Conservation (phyloP, 2,888 invertebrate genomes). For the Xylophagus ater region DNA sequence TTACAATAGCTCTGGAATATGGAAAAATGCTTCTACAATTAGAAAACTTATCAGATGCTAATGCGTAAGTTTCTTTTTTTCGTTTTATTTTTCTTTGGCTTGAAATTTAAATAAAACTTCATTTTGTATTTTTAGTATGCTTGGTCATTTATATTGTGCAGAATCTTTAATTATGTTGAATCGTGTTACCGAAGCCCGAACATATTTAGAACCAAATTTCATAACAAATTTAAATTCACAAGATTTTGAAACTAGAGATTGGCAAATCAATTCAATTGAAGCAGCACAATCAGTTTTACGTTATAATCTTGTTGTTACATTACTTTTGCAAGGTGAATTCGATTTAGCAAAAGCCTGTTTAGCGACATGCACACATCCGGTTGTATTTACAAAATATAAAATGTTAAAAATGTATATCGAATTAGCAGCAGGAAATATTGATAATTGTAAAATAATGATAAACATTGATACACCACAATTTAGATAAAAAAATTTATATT, state of each 20-base stretch:
- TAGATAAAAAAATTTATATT: no score
- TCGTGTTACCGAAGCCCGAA: slow-evolving; percentile 69
- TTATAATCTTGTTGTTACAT: slow-evolving; percentile 67
- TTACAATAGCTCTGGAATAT: slow-evolving; percentile 64
- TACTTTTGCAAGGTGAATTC: slow-evolving; percentile 61
- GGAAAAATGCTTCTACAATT: slow-evolving; percentile 62
- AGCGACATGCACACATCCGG: slow-evolving; percentile 30
- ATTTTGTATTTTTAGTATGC: slow-evolving; percentile 44
- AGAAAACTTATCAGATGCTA: slow-evolving; percentile 57
- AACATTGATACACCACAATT: slow-evolving; percentile 11
- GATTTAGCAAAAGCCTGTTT: slow-evolving; percentile 44
- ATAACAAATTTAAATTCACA: slow-evolving; percentile 47
- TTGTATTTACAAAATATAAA: slow-evolving; percentile 29
- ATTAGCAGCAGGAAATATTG: slow-evolving; percentile 38
- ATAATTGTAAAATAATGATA: slow-evolving; percentile 10
- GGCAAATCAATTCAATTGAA: slow-evolving; percentile 43
- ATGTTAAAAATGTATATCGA: slow-evolving; percentile 47
- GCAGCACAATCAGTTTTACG: slow-evolving; percentile 60
- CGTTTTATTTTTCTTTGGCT: neutral
- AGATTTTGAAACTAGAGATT: slow-evolving; percentile 42
- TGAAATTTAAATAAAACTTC: neutral
- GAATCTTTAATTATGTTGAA: slow-evolving; percentile 77
- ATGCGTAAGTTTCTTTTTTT: slow-evolving; percentile 43
- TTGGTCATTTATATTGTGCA: slow-evolving; percentile 82
- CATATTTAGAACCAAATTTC: slow-evolving; percentile 68